Conservation (phyloP, 2,113 vertebrate genomes). For the Microcebus lehilahytsara region DNA sequence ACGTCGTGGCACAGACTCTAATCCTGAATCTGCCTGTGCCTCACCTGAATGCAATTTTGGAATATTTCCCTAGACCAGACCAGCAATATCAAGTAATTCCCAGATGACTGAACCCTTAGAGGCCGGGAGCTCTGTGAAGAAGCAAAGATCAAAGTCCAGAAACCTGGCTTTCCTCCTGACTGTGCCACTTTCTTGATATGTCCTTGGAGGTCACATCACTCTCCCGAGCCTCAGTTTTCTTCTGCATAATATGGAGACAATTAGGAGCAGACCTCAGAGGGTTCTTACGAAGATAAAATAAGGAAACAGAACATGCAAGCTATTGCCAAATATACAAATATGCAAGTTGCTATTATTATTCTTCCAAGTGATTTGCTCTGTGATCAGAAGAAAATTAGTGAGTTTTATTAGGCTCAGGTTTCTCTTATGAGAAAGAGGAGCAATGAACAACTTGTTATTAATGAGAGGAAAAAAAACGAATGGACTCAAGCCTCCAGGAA, state of each 20-base stretch:
- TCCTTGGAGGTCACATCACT: neutral
- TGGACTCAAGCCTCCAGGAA: neutral
- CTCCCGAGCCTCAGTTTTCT: neutral
- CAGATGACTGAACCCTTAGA: neutral
- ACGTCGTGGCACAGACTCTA: neutral
- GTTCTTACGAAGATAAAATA: neutral
- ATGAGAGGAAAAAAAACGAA: neutral
- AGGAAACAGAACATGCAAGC: neutral
- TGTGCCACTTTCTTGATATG: neutral
- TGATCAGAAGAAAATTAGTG: neutral
- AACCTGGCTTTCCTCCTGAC: neutral
- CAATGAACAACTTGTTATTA: neutral
- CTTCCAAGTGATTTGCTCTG: neutral
- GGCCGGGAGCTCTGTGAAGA: neutral
- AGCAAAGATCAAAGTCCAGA: neutral
- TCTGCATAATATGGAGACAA: neutral
- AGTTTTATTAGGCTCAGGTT: neutral
- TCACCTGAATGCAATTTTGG: neutral
- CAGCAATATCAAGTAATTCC: neutral
- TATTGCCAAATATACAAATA: neutral
- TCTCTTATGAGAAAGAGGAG: neutral
- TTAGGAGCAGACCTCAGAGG: neutral
- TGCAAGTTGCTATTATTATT: neutral
- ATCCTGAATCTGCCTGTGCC: no score
- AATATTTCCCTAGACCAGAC: neutral